Percentiles rank a stretch among this genome's conserved stretches.
Conservation (phyloP, 1,140 invertebrate species). For the Tetramorium alpestre region DNA sequence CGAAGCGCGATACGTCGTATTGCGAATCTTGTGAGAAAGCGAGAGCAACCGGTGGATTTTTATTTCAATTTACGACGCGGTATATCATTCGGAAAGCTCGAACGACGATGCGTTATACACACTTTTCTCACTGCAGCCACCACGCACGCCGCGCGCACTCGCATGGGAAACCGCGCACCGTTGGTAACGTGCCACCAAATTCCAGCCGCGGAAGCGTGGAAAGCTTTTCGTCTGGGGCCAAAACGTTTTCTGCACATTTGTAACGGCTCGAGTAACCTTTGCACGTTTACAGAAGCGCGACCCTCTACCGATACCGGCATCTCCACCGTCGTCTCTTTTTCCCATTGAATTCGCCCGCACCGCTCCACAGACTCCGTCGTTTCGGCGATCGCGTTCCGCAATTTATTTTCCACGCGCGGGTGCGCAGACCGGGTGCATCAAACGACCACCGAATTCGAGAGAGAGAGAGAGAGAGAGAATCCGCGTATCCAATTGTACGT, state of each 20-base stretch:
- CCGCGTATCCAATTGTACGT: constrained; percentile 16
- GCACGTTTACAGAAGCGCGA: constrained; percentile 34
- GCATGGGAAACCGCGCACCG: constrained; percentile 30
- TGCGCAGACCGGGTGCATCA: constrained; percentile 53
- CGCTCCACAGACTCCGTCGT: constrained; percentile 22
- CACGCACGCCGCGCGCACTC: constrained; percentile 7
- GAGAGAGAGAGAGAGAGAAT: neutral
- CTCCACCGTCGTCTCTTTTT: constrained; percentile 42
- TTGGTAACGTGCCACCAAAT: constrained; percentile 65
- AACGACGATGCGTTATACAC: constrained; percentile 5
- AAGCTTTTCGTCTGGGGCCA: constrained; percentile 64
- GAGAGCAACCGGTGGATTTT: constrained; percentile 83
- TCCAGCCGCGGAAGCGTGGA: constrained; percentile 55
- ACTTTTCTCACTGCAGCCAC: neutral
- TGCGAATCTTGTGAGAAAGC: constrained; percentile 74
- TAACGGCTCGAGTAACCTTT: constrained; percentile 77
- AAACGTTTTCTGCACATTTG: constrained; percentile 75
- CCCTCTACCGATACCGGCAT: constrained; percentile 37
- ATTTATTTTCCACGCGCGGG: constrained; percentile 68
- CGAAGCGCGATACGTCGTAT: constrained; percentile 64
- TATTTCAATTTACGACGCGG: constrained; percentile 79
- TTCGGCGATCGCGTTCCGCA: constrained; percentile 61
- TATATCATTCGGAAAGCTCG: constrained; percentile 76
- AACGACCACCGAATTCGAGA: constrained; percentile 41
- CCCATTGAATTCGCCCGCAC: constrained; percentile 40